Evolutionary conservation across 2,888 invertebrate species (phyloP).

Genomic region (Galerucella nymphaeae): DNA sequence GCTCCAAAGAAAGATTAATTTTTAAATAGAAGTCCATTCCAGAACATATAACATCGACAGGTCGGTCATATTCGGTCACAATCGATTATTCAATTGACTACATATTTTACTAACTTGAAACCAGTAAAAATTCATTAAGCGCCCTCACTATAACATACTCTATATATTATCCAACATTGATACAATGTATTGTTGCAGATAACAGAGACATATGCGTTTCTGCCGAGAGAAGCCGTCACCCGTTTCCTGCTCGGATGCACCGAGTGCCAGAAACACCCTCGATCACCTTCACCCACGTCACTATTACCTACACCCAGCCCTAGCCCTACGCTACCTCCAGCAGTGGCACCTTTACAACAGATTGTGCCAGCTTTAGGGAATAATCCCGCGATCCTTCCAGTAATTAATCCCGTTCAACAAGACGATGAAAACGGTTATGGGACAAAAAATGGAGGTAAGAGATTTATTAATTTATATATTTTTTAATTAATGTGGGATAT

Average conservation of each 20-base stretch:
- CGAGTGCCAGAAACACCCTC: slow-evolving; percentile 87
- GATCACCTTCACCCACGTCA: slow-evolving; percentile 73
- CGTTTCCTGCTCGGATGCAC: slow-evolving; percentile 94
- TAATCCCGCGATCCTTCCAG: slow-evolving; percentile 45
- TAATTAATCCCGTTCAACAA: slow-evolving; percentile 35
- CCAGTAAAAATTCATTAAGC: background rate
- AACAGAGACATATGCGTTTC: slow-evolving; percentile 94
- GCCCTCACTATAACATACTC: background rate
- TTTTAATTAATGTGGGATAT: no score
- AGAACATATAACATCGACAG: no score
- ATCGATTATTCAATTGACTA: no score
- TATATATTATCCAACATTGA: background rate
- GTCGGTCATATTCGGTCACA: no score
- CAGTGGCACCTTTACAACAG: slow-evolving; percentile 39
- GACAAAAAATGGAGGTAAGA: slow-evolving; percentile 35
- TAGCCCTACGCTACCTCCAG: slow-evolving; percentile 57
- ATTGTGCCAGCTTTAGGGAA: slow-evolving; percentile 20
- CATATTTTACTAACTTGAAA: no score
- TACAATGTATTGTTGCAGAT: slow-evolving; percentile 75
- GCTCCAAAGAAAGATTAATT: no score
- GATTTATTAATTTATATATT: background rate
- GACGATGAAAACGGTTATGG: slow-evolving; percentile 30
- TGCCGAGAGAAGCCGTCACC: slow-evolving; percentile 96
- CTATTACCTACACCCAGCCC: slow-evolving; percentile 63
- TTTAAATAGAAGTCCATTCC: no score